These are phyloP conservation scores for Orchestes rusci DNA, from an alignment of 2,888 invertebrate species.

Conservation along the genomic window DNA sequence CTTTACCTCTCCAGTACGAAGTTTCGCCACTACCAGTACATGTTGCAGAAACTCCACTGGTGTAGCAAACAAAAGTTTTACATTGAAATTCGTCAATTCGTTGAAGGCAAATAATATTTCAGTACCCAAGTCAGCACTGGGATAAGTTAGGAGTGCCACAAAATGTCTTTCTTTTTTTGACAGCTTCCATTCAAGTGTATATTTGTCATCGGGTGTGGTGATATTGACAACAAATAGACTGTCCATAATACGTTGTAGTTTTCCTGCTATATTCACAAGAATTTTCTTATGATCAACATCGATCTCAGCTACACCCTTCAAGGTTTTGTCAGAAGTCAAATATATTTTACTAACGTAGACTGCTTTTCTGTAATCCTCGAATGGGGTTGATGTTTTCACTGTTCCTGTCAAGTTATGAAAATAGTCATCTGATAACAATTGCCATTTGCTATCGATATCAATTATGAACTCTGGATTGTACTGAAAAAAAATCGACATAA, in stretches of 20 bases:
- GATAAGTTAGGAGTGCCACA: constrained; percentile 65
- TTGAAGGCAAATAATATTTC: constrained; percentile 59
- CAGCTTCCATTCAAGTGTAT: constrained; percentile 63
- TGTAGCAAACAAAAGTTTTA: constrained; percentile 65
- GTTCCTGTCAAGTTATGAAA: constrained; percentile 61
- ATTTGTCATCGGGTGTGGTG: constrained; percentile 64
- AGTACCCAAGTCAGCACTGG: constrained; percentile 60
- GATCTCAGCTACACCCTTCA: constrained; percentile 62
- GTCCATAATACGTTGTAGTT: constrained; percentile 57
- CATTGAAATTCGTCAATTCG: constrained; percentile 61
- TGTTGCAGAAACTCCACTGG: constrained; percentile 61
- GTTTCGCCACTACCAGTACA: constrained; percentile 55
- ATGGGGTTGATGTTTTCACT: constrained; percentile 59
- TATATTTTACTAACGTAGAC: constrained; percentile 55
- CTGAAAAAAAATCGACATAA: constrained; percentile 44
- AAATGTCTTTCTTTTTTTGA: constrained; percentile 63
- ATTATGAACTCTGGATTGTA: constrained; percentile 62
- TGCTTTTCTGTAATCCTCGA: constrained; percentile 62
- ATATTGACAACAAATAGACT: constrained; percentile 69
- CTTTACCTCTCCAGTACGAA: constrained; percentile 56
- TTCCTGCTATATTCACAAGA: constrained; percentile 57
- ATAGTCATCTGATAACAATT: constrained; percentile 48
- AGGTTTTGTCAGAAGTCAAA: constrained; percentile 55
- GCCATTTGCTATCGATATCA: constrained; percentile 65
- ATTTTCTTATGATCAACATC: constrained; percentile 65